phyloP scores from a whole-genome alignment of 2,113 vertebrate species.

The Larimichthys polyactis region DNA sequence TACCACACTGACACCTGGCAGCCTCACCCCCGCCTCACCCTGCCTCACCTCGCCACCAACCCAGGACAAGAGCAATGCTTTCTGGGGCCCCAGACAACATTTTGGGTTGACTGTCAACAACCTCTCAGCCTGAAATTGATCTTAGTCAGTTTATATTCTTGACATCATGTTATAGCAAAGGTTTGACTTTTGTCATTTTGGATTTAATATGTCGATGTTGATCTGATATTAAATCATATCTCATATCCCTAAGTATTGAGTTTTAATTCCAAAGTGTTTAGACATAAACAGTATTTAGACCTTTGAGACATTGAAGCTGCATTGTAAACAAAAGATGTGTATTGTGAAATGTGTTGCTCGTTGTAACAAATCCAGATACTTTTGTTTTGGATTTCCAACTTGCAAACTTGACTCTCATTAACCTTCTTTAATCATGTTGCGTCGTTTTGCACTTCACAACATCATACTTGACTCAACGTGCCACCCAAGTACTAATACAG shows the following conservation, averaged over 20 bases:
- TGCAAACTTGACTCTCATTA: background rate
- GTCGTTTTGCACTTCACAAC: too few relatives aligned
- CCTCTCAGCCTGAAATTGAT: constrained; percentile 7
- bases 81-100: constrained; percentile 10
- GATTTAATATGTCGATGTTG: background rate
- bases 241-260: too few relatives aligned
- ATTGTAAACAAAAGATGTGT: background rate
- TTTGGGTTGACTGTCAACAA: constrained; percentile 9
- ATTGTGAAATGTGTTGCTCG: background rate
- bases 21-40: constrained; percentile 43
- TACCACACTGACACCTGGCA: constrained; percentile 69
- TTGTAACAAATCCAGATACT: too few relatives aligned
- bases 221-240: background rate
- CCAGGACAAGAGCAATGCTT: constrained; percentile 23
- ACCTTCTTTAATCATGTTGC: too few relatives aligned
- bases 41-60: constrained; percentile 22
- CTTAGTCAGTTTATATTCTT: background rate
- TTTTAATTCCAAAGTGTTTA: background rate
- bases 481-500: too few relatives aligned
- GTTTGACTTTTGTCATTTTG: background rate
- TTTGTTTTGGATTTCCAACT: background rate
- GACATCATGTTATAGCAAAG: background rate
- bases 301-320: background rate
- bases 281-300: background rate
- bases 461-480: too few relatives aligned